phyloP scores from a whole-genome alignment of 2,797 vertebrate species.

The Anolis apletophallus region DNA sequence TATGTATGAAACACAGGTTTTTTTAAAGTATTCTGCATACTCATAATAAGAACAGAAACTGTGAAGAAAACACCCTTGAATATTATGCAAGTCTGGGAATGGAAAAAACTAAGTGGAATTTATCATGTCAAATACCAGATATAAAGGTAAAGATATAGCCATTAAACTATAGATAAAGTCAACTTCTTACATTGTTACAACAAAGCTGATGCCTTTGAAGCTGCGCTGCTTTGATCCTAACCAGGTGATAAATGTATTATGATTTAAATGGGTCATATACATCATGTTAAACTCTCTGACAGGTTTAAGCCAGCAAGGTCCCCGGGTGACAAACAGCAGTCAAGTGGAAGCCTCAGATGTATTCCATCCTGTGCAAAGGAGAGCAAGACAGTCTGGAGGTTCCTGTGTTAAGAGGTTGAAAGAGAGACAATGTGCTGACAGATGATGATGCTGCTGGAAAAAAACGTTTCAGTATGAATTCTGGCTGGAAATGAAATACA shows the following conservation, averaged over 20 bases:
- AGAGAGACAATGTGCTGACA: conserved; percentile 21
- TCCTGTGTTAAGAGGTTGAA: neutral
- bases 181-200: conserved; percentile 37
- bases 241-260: conserved; percentile 55
- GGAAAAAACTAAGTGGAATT: conserved; percentile 22
- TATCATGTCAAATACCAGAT: conserved; percentile 12
- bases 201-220: conserved; percentile 67
- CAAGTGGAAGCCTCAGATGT: conserved; percentile 34
- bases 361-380: neutral
- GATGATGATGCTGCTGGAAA: neutral
- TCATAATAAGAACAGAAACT: conserved; percentile 6
- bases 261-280: conserved; percentile 54
- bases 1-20: neutral
- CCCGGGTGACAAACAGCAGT: conserved; percentile 43
- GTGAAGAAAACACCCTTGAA: neutral
- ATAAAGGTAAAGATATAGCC: conserved; percentile 11
- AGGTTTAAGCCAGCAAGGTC: conserved; percentile 31
- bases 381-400: neutral
- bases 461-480: neutral
- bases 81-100: neutral
- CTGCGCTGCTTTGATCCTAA: conserved; percentile 54
- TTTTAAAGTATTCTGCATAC: neutral
- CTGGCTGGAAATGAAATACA: conserved; percentile 8
- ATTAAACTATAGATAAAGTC: conserved; percentile 45
- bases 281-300: conserved; percentile 45